Evolutionary conservation across 2,888 invertebrate species (phyloP), one percentile per base, ranked within the genome.

Genomic region (Nesidiocoris tenuis): DNA sequence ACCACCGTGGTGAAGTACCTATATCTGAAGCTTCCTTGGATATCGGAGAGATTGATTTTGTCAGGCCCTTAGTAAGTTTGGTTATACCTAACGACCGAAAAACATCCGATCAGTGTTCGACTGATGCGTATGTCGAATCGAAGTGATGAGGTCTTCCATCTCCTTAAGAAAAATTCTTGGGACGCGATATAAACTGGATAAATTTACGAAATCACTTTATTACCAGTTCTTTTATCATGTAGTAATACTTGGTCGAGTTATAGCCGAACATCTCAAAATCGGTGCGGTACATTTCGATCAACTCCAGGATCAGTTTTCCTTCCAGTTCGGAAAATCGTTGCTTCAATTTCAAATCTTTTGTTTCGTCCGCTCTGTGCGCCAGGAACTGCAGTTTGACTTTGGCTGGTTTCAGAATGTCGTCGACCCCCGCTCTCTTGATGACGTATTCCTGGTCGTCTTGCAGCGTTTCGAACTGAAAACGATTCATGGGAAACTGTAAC

Each of bases 241-340:
- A 74, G 85, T 83, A 84, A 88, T 86, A 79, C 65, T 79, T 79
- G 17, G 78, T 74, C 18, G 78, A 65, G 63, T 78, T 79, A 82
- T 90, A 90, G 80, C 88, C 88, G 82, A 90, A 90, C 84, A 90
- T 87, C 83, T 90, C 88, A 83, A 90, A 90, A 83, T 90, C 90
- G 80, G 88, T 83, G 80, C 87, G 87, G 82, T 90, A 90, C 82
- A 89, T 88, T 81, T 87, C 82, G 81, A 89, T 85, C 81, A 90
- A 84, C 81, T 86, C 86, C 81, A 86, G 84, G 80, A 88, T 84
- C 83, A 87, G 87, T n/a, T 87, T 86, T 81, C 88, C 89, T 64
- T 88, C 90, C 55, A 95, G 86, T 81, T 92, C 89, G n/a, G 91
- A 89, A 84, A 92, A 95, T 79, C 91, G 90, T 84, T 93, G 93